phyloP scores from a whole-genome alignment of 2,113 vertebrate species.

The Amblyornis subalaris region DNA sequence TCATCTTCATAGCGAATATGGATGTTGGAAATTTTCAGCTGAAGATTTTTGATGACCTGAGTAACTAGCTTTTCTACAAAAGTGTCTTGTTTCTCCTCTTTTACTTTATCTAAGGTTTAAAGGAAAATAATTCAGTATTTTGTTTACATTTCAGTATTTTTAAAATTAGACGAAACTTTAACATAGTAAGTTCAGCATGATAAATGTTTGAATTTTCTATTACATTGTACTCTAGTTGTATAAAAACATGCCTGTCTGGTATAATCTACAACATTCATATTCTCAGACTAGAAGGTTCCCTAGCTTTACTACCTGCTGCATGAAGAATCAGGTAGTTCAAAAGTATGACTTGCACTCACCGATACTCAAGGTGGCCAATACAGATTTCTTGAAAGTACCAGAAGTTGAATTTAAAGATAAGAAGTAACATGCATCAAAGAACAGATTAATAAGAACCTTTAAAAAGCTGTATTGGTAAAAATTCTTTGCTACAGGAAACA shows the following conservation, averaged over 20 bases:
- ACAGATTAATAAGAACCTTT: not conserved
- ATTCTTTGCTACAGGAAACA: not conserved
- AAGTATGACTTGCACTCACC: not conserved
- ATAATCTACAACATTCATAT: not conserved
- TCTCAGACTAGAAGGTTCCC: not conserved
- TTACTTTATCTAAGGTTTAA: constrained; percentile 77
- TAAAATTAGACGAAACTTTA: not conserved
- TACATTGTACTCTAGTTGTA: not conserved
- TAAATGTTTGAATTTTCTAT: not conserved
- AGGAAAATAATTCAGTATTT: constrained; percentile 17
- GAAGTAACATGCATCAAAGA: not conserved
- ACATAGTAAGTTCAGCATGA: not conserved
- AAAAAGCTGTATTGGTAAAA: not conserved
- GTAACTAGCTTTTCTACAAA: constrained; percentile 95
- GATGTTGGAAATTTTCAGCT: constrained; percentile 95
- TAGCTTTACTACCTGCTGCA: not conserved
- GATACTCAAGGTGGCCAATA: not conserved
- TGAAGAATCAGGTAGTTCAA: not conserved
- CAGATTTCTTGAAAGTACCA: not conserved
- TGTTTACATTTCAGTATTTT: not conserved
- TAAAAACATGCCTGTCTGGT: not conserved
- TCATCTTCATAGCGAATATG: constrained; percentile 96
- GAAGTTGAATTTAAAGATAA: not conserved
- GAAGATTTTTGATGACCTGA: constrained; percentile 98
- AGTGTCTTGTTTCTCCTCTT: constrained; percentile 87